These are phyloP conservation scores for Perodicticus potto DNA, from an alignment of 2,797 vertebrate genomes.

Conservation along the genomic window DNA sequence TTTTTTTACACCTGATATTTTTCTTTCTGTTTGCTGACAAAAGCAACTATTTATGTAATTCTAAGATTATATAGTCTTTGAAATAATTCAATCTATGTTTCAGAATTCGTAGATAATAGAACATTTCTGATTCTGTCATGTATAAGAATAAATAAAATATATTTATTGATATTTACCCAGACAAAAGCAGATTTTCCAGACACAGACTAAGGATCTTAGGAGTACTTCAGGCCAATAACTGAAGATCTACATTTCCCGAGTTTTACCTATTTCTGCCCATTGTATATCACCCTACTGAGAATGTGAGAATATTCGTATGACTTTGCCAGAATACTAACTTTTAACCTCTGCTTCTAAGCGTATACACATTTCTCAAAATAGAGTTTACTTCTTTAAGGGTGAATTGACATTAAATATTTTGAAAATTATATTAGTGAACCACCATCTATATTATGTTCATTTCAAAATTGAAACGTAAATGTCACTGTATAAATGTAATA, in stretches of 20 bases:
- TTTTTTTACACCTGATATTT: not conserved
- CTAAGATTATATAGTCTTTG: not conserved
- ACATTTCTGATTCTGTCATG: not conserved
- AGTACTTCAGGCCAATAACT: not conserved
- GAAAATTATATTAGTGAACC: not conserved
- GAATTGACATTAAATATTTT: constrained; percentile 45
- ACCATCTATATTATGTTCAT: constrained; percentile 21
- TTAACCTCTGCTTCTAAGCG: constrained; percentile 12
- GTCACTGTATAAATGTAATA: not conserved
- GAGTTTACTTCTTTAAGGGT: not conserved
- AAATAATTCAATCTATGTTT: not conserved
- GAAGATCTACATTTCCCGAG: not conserved
- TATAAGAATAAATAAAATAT: not conserved
- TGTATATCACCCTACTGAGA: not conserved
- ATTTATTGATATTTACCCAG: not conserved
- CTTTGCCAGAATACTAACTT: not conserved
- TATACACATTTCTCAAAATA: not conserved
- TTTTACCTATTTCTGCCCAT: not conserved
- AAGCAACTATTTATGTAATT: not conserved
- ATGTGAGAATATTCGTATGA: not conserved
- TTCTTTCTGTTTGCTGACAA: not conserved
- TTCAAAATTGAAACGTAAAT: constrained; percentile 41
- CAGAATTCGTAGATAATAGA: not conserved
- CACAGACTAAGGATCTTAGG: not conserved
- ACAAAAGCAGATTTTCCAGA: not conserved